Conservation (phyloP, 2,797 vertebrate genomes). For the Enteromius fasciolatus region DNA sequence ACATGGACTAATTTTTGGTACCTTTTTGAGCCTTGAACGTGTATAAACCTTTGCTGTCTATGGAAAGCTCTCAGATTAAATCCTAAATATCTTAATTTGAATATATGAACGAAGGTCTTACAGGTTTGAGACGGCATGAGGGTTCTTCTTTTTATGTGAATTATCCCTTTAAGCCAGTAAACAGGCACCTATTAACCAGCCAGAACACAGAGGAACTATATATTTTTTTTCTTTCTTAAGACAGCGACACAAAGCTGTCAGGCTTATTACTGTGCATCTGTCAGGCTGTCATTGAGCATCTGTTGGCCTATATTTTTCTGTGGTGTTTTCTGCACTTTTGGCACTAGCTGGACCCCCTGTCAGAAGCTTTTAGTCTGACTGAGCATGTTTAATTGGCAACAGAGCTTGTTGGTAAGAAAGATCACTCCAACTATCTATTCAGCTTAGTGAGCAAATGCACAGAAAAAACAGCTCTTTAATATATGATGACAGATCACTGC, state of each 20-base stretch:
- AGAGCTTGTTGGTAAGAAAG: background rate
- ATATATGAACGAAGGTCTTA: too few relatives aligned
- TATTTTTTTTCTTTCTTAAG: background rate
- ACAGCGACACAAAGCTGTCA: background rate
- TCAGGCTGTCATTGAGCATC: background rate
- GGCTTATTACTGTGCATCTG: background rate
- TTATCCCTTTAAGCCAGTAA: background rate
- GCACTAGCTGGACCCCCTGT: background rate
- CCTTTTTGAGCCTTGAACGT: too few relatives aligned
- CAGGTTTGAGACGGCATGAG: too few relatives aligned
- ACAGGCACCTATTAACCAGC: background rate
- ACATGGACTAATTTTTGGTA: too few relatives aligned
- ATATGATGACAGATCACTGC: too few relatives aligned
- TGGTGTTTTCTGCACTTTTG: background rate
- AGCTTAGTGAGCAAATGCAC: background rate
- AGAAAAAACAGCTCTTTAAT: background rate
- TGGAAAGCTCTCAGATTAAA: too few relatives aligned
- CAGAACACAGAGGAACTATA: background rate
- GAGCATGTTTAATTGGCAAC: background rate
- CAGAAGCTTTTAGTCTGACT: background rate
- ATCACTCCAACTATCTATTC: background rate
- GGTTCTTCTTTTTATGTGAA: too few relatives aligned
- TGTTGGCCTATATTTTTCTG: background rate
- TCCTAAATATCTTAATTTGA: too few relatives aligned
- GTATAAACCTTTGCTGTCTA: too few relatives aligned